Percentiles rank a stretch among this genome's conserved stretches.
Evolutionary conservation across 1,140 invertebrate genomes (phyloP).

Genomic region (Antheraea mylitta): DNA sequence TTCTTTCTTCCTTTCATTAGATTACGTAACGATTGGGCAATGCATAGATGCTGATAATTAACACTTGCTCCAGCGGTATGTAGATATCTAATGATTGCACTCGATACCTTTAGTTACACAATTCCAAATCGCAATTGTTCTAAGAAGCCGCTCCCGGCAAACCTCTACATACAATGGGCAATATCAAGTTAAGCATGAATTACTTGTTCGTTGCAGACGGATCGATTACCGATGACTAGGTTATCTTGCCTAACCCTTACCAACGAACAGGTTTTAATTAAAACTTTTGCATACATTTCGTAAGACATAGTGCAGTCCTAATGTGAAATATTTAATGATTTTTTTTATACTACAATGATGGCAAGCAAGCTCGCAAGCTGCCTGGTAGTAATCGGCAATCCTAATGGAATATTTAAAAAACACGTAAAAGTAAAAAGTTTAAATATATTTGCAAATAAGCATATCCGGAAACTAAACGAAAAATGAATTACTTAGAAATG

Average conservation of each 20-base stretch:
- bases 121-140: not conserved
- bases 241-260: not conserved
- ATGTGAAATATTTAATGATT: too few species aligned
- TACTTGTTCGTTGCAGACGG: not conserved
- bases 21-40: not conserved
- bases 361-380: too few species aligned
- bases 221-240: conserved; percentile 1
- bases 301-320: not conserved
- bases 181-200: conserved; percentile 1
- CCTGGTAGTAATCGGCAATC: too few species aligned
- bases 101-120: not conserved
- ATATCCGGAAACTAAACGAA: too few species aligned
- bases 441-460: too few species aligned
- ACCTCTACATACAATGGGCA: not conserved
- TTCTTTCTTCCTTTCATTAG: too few species aligned
- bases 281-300: not conserved
- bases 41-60: not conserved
- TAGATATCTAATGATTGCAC: not conserved
- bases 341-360: too few species aligned
- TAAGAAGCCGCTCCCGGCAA: not conserved
- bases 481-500: too few species aligned
- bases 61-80: not conserved
- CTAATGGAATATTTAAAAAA: too few species aligned
- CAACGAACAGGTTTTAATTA: not conserved
- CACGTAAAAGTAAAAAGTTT: too few species aligned